Evolutionary conservation across 2,797 vertebrate genomes (phyloP), one percentile per base, ranked within the genome.

Genomic region (Vespertilio murinus): DNA sequence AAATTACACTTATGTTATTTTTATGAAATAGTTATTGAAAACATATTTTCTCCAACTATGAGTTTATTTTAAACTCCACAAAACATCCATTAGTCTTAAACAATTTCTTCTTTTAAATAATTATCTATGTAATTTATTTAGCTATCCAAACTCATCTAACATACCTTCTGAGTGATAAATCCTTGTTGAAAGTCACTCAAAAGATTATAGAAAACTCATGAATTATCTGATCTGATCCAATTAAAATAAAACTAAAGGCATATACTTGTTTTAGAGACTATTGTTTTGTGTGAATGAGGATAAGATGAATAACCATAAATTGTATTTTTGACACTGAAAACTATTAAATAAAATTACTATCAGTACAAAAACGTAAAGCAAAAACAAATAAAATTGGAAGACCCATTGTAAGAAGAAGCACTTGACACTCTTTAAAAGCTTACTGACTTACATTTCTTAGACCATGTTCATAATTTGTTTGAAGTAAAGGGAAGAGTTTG

Each of bases 251-350:
- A 80, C 35, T 35, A 73, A 17, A 71, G 30, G 61, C 38, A 1
- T 64, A 5, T 61, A 8, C 4, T 47, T 1, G 2, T 75, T 5
- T 54, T 56, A 75, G 54, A n/a, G 2, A 90, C 1, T 47, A 54
- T 25, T 12, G 35, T 7, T 65, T 33, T 85, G 70, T n/a, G 42
- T 92, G 14, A 78, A 8, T 69, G 16, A 93, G 4, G 3, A 18
- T 61, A 91, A 59, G 16, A 80, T 42, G n/a, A 2, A 5, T 54
- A 65, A n/a, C 64, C n/a, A 30, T 61, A 70, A 22, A 28, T 28
- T 91, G 11, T 80, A 8, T 33, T 30, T 30, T 95, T 47, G 85
- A 96, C 67, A 12, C 25, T 70, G 13, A 89, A 96, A 94, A 85
- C 18, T 35, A 74, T 18, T 52, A 73, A 87, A 38, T 5, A 81